A percentile compares a stretch with the other conserved stretches of the same genome.
phyloP scores from a whole-genome alignment of 2,113 vertebrate species.

The Notothenia rossii region DNA sequence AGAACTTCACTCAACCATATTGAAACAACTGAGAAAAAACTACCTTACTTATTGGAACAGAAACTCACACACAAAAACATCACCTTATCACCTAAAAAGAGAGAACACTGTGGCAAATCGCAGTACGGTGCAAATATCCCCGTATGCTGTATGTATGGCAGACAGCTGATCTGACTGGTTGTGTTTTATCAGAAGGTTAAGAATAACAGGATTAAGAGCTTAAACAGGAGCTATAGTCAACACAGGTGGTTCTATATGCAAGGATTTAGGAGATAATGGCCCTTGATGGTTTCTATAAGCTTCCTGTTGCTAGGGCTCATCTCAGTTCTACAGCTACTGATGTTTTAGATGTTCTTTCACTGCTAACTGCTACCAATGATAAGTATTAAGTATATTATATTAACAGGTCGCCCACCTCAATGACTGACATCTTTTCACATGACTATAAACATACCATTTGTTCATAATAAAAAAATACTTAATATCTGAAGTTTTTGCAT shows the following conservation, averaged over 20 bases:
- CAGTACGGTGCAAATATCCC: slow-evolving; percentile 2
- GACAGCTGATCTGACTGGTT: slow-evolving; percentile 32
- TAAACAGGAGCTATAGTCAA: slow-evolving; percentile 24
- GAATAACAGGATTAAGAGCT: slow-evolving; percentile 63
- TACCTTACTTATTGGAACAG: too few species aligned
- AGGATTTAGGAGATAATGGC: slow-evolving; percentile 45
- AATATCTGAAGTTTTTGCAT: not conserved
- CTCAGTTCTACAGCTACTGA: not conserved
- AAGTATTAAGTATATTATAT: not conserved
- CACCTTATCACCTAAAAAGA: not conserved
- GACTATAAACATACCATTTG: not conserved
- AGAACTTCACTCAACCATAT: too few species aligned
- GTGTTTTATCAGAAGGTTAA: slow-evolving; percentile 48
- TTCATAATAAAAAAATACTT: slow-evolving; percentile 6
- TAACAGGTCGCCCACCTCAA: not conserved
- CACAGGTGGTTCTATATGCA: slow-evolving; percentile 40
- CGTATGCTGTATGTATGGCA: not conserved
- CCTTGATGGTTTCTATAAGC: slow-evolving; percentile 28
- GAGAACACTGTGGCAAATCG: not conserved
- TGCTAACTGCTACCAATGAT: not conserved
- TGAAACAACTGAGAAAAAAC: too few species aligned
- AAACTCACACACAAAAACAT: too few species aligned
- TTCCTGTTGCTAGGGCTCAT: slow-evolving; percentile 5
- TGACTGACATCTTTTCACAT: not conserved
- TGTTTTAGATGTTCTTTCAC: slow-evolving; percentile 1